Evolutionary conservation across 2,113 vertebrate genomes (phyloP).

Genomic region (Glaucidium brasilianum): DNA sequence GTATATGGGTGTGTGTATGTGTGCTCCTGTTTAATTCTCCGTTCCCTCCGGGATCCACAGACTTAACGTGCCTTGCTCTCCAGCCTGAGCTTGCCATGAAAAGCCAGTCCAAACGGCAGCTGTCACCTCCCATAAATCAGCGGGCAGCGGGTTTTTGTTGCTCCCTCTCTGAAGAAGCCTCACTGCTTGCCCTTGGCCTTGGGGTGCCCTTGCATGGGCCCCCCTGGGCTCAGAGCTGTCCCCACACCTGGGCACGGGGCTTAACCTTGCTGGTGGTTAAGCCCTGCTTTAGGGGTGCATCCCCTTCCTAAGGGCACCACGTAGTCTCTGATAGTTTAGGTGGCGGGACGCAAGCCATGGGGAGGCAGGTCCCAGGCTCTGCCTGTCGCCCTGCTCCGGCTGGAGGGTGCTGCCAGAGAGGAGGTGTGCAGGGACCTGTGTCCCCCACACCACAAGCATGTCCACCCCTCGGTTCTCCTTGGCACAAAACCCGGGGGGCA

Average conservation of each 20-base stretch:
- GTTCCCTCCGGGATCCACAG: background rate
- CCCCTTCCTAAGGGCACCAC: background rate
- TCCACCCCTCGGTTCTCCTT: background rate
- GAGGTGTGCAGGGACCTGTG: background rate
- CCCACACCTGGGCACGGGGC: background rate
- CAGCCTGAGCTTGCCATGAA: background rate
- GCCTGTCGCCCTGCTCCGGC: background rate
- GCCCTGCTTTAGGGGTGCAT: background rate
- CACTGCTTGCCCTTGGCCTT: background rate
- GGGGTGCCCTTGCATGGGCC: background rate
- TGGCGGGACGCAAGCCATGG: background rate
- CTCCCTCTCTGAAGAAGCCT: background rate
- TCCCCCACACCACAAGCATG: accelerated
- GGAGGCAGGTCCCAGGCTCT: background rate
- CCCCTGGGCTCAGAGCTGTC: background rate
- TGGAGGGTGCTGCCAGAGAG: background rate
- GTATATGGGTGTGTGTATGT: background rate
- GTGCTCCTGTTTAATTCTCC: background rate
- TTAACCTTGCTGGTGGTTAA: background rate
- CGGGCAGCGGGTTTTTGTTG: background rate
- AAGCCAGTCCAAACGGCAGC: background rate
- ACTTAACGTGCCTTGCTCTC: background rate
- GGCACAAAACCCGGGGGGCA: background rate
- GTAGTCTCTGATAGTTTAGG: background rate
- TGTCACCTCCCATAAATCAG: constrained; percentile 28